phyloP scores from a whole-genome alignment of 2,888 invertebrate genomes.

The Chironomus riparius region DNA sequence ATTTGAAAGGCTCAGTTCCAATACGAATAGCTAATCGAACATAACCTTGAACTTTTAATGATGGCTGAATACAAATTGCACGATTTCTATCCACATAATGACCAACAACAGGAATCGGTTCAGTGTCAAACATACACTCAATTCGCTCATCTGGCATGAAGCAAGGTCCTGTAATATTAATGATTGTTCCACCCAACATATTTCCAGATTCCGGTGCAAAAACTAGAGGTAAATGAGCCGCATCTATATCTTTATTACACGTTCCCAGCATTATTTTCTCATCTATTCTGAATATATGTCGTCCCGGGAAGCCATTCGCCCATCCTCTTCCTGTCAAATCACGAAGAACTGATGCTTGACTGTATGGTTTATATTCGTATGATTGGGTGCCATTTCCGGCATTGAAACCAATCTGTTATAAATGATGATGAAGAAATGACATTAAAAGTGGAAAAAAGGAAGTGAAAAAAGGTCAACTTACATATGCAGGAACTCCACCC shows the following conservation, averaged over 20 bases:
- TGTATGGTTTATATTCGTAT: slow-evolving; percentile 83
- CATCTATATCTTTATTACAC: slow-evolving; percentile 84
- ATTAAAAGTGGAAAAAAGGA: background rate
- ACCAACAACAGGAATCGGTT: slow-evolving; percentile 56
- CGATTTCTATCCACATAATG: slow-evolving; percentile 69
- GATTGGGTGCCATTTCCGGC: slow-evolving; percentile 89
- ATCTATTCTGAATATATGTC: slow-evolving; percentile 91
- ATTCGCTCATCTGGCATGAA: slow-evolving; percentile 68
- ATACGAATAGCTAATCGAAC: slow-evolving; percentile 78
- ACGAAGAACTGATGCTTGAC: slow-evolving; percentile 73
- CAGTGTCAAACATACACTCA: slow-evolving; percentile 75
- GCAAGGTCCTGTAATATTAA: slow-evolving; percentile 95
- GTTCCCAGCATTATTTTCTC: slow-evolving; percentile 89
- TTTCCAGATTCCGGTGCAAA: slow-evolving; percentile 94
- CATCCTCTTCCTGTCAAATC: slow-evolving; percentile 77
- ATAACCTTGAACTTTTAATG: slow-evolving; percentile 78
- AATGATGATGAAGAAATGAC: background rate
- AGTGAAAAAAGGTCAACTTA: slow-evolving; percentile 45
- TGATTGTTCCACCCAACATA: slow-evolving; percentile 94
- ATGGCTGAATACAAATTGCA: slow-evolving; percentile 83
- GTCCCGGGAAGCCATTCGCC: slow-evolving; percentile 78
- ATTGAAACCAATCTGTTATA: slow-evolving; percentile 79
- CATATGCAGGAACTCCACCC: slow-evolving; percentile 78
- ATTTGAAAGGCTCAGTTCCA: slow-evolving; percentile 73
- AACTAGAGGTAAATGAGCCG: slow-evolving; percentile 68